Evolutionary conservation across 2,888 invertebrate genomes (phyloP).

Genomic region (Serripes groenlandicus): DNA sequence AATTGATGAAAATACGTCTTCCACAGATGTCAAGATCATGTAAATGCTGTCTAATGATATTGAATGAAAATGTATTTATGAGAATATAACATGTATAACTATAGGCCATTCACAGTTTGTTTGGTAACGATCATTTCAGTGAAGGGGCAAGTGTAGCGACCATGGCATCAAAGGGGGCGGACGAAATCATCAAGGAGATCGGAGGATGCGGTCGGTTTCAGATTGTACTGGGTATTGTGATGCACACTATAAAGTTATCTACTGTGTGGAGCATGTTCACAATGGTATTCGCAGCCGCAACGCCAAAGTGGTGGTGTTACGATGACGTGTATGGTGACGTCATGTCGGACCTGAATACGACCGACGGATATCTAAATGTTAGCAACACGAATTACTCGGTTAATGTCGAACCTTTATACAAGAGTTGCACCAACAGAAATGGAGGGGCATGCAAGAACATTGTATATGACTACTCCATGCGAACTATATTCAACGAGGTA

Average conservation of each 20-base stretch:
- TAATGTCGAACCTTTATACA: not conserved
- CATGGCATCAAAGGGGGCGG: slow-evolving; percentile 26
- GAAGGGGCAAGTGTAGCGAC: too few species aligned
- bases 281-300: slow-evolving; percentile 63
- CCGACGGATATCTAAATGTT: not conserved
- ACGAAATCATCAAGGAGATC: slow-evolving; percentile 56
- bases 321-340: slow-evolving; percentile 5
- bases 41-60: too few species aligned
- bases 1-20: too few species aligned
- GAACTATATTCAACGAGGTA: slow-evolving; percentile 28
- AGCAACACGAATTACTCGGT: not conserved
- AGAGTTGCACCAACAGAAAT: slow-evolving; percentile 6
- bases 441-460: slow-evolving; percentile 12
- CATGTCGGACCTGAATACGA: not conserved
- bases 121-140: too few species aligned
- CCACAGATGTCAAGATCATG: too few species aligned
- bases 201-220: slow-evolving; percentile 67
- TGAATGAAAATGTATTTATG: too few species aligned
- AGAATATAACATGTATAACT: too few species aligned
- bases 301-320: slow-evolving; percentile 69
- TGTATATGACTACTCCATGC: slow-evolving; percentile 28
- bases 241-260: slow-evolving; percentile 54
- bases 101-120: too few species aligned
- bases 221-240: slow-evolving; percentile 39
- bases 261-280: slow-evolving; percentile 60